Base-by-base conservation (phyloP, 2,888 invertebrate species). In the Lingula anatina region DNA sequence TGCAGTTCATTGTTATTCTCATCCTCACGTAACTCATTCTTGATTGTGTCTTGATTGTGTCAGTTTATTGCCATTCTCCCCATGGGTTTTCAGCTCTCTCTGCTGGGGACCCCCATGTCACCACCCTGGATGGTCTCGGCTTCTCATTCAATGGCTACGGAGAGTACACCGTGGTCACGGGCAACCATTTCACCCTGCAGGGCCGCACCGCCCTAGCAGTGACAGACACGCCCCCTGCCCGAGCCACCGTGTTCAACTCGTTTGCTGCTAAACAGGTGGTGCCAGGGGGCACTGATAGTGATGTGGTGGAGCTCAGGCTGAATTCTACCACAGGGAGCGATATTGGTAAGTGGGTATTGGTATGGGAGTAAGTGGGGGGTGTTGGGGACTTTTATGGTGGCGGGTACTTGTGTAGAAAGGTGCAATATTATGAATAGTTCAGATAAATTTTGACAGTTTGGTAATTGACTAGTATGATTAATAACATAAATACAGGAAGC, bases 61-160 rank as follows among this genome's bases (percentile, higher is more conserved):
- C n/a, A n/a, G n/a, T n/a, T n/a, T n/a, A n/a, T n/a, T n/a, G n/a
- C n/a, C n/a, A n/a, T n/a, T n/a, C n/a, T n/a, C n/a, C n/a, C n/a
- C n/a, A n/a, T n/a, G n/a, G n/a, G n/a, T n/a, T n/a, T n/a, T n/a
- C 38, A 62, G 62, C 47, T 42, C 56, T 55, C 12, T 54, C 51
- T 7, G 21, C 55, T 9, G 65, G 65, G 3, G 63, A 63, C 43
- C 63, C 62, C 2, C 65, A 65, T 44, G 49, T 62, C 7, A 26
- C 45, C 3, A 60, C 61, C 0, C 43, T 61, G 15, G 65, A 65
- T 49, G 56, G 55, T 7, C 21, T 54, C 5, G 12, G 28, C 1
- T 65, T 58, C 42, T 56, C 62, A 9, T 65, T 62, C 49, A 65
- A 65, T 44, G 65, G 65, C 2, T 53, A 46, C 27, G 65, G 65